These are phyloP conservation scores for Drosophila serrata DNA, from an alignment of 1,140 invertebrate genomes.

Conservation along the genomic window DNA sequence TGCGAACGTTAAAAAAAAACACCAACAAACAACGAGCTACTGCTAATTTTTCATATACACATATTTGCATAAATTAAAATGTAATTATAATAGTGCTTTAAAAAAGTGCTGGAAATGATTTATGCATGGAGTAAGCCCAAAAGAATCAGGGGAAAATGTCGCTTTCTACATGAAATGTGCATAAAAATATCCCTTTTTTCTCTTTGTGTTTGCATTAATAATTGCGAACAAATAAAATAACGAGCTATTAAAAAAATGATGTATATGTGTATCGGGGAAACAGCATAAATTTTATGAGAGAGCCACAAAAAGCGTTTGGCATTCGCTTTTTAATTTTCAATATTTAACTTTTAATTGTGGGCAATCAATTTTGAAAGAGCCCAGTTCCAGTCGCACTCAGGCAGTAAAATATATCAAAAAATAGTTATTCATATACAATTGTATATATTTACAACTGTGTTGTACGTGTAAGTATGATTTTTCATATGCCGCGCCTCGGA, in stretches of 20 bases:
- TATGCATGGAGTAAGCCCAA: slow-evolving; percentile 73
- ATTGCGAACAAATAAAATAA: slow-evolving; percentile 83
- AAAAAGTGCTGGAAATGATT: slow-evolving; percentile 68
- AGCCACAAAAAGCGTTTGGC: slow-evolving; percentile 22
- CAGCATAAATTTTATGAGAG: slow-evolving; percentile 39
- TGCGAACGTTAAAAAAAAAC: slow-evolving; percentile 11
- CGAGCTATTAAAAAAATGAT: slow-evolving; percentile 62
- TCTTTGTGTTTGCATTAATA: slow-evolving; percentile 75
- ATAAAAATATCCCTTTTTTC: slow-evolving; percentile 55
- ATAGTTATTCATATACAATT: slow-evolving; percentile 47
- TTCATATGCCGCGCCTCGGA: slow-evolving; percentile 32
- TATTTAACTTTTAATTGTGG: slow-evolving; percentile 81
- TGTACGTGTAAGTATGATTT: slow-evolving; percentile 29
- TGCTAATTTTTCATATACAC: slow-evolving; percentile 67
- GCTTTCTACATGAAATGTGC: slow-evolving; percentile 33
- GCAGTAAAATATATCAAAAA: slow-evolving; percentile 72
- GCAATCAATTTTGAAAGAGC: slow-evolving; percentile 75
- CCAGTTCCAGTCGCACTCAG: slow-evolving; percentile 1
- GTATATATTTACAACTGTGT: background rate
- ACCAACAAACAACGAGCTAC: slow-evolving; percentile 32
- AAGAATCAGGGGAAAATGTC: slow-evolving; percentile 62
- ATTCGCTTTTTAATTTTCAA: slow-evolving; percentile 79
- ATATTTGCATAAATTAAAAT: slow-evolving; percentile 84
- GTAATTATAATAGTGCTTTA: slow-evolving; percentile 77
- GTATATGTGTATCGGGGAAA: slow-evolving; percentile 26